Conservation (phyloP, 2,888 invertebrate species). For the Maniola hyperantus region DNA sequence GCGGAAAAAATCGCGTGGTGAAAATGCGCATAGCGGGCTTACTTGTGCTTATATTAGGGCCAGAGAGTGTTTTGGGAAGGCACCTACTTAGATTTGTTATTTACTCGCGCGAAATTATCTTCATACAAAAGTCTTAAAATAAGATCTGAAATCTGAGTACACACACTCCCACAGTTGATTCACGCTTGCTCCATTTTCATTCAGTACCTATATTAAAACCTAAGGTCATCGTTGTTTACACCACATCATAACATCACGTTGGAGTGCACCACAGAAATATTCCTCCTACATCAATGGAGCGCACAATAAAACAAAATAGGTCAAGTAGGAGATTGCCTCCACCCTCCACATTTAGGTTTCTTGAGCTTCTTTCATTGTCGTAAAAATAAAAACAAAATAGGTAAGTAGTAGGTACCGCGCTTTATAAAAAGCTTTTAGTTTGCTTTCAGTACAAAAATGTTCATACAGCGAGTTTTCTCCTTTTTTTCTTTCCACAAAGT, state of each 20-base stretch:
- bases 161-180: constrained; percentile 31
- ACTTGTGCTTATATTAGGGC: too few species aligned
- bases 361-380: not conserved
- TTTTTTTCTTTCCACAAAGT: not conserved
- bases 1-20: too few species aligned
- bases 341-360: constrained; percentile 16
- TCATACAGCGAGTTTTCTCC: too few species aligned
- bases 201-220: constrained; percentile 34
- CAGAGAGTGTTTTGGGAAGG: too few species aligned
- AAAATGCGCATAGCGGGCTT: too few species aligned
- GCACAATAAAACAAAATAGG: constrained; percentile 31
- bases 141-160: too few species aligned
- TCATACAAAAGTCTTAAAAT: constrained; percentile 18
- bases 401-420: not conserved
- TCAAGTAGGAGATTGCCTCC: constrained; percentile 21
- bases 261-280: not conserved
- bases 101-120: too few species aligned
- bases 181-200: constrained; percentile 37
- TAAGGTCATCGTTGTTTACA: constrained; percentile 39
- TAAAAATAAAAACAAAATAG: not conserved
- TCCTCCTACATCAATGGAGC: not conserved
- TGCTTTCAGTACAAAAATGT: not conserved
- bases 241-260: constrained; percentile 33
- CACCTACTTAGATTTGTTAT: too few species aligned
- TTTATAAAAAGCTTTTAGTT: not conserved